These are phyloP conservation scores for Catamblyrhynchus diadema DNA, from an alignment of 2,797 vertebrate species.

Conservation along the genomic window DNA sequence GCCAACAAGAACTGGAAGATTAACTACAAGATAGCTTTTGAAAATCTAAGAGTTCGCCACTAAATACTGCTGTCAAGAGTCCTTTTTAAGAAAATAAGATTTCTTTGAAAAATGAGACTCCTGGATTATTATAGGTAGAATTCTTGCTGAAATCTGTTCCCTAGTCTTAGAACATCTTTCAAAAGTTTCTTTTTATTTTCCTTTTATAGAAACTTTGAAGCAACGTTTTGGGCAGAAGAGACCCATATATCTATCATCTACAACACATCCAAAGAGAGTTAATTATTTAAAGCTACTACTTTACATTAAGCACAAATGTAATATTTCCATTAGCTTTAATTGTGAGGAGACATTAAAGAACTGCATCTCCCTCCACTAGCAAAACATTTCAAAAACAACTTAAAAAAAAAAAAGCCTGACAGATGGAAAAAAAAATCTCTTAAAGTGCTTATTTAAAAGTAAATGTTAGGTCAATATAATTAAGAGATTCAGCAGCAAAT, in stretches of 20 bases:
- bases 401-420: not conserved
- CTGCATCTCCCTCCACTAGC: not conserved
- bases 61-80: not conserved
- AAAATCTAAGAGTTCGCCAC: not conserved
- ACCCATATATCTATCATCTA: not conserved
- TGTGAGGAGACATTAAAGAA: not conserved
- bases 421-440: not conserved
- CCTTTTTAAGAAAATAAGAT: not conserved
- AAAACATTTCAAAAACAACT: slow-evolving; percentile 21
- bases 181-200: not conserved
- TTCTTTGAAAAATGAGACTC: not conserved
- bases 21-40: not conserved
- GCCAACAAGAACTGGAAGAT: not conserved
- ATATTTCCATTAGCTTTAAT: slow-evolving; percentile 7
- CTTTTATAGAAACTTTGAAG: not conserved
- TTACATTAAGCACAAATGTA: not conserved
- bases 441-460: slow-evolving; percentile 12
- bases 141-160: not conserved
- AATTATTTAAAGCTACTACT: slow-evolving; percentile 14
- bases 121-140: not conserved
- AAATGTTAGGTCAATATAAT: slow-evolving; percentile 53
- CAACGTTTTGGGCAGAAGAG: not conserved
- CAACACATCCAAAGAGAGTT: not conserved
- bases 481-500: slow-evolving; percentile 32
- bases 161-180: not conserved